Percentiles rank a stretch among this genome's conserved stretches.
phyloP scores from a whole-genome alignment of 1,140 invertebrate species.

The Drosophila pallidifrons region DNA sequence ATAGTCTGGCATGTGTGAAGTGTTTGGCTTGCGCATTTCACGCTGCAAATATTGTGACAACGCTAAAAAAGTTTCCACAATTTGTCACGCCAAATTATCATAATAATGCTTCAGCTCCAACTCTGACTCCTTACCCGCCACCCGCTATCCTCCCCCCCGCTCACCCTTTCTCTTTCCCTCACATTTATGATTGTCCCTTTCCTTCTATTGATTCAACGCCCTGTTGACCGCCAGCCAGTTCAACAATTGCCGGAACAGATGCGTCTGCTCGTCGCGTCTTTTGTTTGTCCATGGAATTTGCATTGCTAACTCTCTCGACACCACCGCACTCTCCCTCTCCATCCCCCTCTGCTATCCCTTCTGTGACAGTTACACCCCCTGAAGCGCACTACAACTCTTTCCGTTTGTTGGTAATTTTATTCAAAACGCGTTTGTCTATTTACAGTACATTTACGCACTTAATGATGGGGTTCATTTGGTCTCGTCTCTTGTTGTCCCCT shows the following conservation, averaged over 20 bases:
- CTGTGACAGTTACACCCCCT: constrained; percentile 34
- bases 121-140: not conserved
- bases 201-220: constrained; percentile 65
- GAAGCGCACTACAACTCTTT: constrained; percentile 64
- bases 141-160: too few species aligned
- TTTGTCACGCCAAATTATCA: constrained; percentile 76
- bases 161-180: constrained; percentile 1
- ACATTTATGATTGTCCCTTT: not conserved
- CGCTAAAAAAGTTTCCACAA: constrained; percentile 53
- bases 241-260: constrained; percentile 63
- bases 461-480: constrained; percentile 75
- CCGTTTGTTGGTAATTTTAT: constrained; percentile 62
- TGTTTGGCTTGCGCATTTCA: constrained; percentile 79
- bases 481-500: not conserved
- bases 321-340: not conserved
- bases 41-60: constrained; percentile 77
- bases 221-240: constrained; percentile 71
- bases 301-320: constrained; percentile 41
- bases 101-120: constrained; percentile 57
- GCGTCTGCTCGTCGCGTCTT: constrained; percentile 29
- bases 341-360: not conserved
- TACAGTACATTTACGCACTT: constrained; percentile 83
- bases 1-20: constrained; percentile 66
- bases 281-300: constrained; percentile 76
- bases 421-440: constrained; percentile 83